Conservation (phyloP, 2,113 vertebrate species). For the Mustela nigripes region DNA sequence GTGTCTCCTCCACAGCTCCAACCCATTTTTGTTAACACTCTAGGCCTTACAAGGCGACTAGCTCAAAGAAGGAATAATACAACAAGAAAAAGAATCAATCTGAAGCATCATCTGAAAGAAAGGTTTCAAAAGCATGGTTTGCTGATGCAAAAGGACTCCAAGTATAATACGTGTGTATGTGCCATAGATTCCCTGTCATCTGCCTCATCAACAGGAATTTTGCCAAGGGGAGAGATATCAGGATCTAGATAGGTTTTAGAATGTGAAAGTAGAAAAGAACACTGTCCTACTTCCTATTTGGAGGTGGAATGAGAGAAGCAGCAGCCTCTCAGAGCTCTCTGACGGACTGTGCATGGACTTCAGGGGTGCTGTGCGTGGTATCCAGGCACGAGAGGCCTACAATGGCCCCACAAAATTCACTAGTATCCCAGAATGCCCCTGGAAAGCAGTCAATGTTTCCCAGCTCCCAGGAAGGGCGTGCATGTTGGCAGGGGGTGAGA, state of each 20-base stretch:
- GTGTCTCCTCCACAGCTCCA: background rate
- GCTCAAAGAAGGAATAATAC: background rate
- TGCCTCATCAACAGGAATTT: background rate
- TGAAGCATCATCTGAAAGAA: background rate
- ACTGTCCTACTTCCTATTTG: background rate
- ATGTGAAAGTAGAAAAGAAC: background rate
- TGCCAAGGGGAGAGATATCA: background rate
- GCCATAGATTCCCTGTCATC: background rate
- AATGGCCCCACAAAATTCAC: fast-evolving
- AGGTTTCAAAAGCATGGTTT: background rate
- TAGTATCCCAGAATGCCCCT: background rate
- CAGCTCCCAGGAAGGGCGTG: fast-evolving
- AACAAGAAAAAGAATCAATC: background rate
- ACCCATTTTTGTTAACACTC: background rate
- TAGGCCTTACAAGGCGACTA: background rate
- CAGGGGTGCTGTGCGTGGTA: fast-evolving
- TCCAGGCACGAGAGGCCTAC: no score
- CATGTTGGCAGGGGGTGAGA: background rate
- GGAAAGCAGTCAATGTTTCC: fast-evolving
- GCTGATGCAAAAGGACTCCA: background rate
- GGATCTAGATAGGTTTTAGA: background rate
- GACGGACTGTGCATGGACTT: background rate
- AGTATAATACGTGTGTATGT: no score
- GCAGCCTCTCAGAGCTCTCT: background rate
- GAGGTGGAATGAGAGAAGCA: background rate